Conservation (phyloP, 2,888 invertebrate species). For the Phasia obesa region DNA sequence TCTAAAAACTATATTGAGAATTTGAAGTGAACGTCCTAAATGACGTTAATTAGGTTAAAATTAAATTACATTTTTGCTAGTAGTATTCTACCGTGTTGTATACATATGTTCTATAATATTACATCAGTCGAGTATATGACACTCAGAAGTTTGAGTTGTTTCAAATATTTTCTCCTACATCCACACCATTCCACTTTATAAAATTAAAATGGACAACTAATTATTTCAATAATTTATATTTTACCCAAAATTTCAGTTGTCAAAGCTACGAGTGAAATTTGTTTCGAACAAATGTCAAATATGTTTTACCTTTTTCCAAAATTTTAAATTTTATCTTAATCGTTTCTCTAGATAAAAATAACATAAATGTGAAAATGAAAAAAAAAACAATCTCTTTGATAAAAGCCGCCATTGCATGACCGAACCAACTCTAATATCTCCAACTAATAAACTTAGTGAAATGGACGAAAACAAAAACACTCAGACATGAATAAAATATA, state of each 20-base stretch:
- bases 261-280: background rate
- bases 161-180: too few species aligned
- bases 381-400: slow-evolving; percentile 57
- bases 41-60: too few species aligned
- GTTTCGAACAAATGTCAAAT: slow-evolving; percentile 13
- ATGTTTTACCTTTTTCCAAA: background rate
- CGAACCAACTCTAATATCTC: slow-evolving; percentile 39
- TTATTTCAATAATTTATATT: background rate
- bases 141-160: too few species aligned
- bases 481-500: background rate
- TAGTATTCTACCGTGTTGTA: too few species aligned
- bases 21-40: too few species aligned
- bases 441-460: slow-evolving; percentile 54
- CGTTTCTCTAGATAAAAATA: slow-evolving; percentile 30
- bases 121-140: too few species aligned
- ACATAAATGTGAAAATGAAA: background rate
- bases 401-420: slow-evolving; percentile 67
- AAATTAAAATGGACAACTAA: too few species aligned
- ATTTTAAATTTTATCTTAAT: slow-evolving; percentile 52
- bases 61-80: too few species aligned
- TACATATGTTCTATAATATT: too few species aligned
- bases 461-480: slow-evolving; percentile 13
- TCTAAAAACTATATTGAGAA: too few species aligned
- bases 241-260: background rate
- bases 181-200: too few species aligned